Conservation (phyloP, 2,113 vertebrate species). For the Cinclus cinclus region DNA sequence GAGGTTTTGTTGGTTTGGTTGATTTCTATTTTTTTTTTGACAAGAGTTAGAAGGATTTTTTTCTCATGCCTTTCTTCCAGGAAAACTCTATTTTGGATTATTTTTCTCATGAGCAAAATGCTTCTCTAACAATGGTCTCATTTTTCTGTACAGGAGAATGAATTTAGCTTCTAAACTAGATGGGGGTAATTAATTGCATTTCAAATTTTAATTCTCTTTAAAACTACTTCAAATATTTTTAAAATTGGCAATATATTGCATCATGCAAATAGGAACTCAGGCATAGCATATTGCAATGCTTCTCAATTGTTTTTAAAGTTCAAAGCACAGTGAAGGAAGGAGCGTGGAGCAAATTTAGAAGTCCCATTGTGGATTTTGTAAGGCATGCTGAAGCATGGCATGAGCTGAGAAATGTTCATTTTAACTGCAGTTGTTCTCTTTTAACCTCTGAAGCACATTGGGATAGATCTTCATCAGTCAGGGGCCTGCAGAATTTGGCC, state of each 20-base stretch:
- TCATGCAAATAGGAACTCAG: background rate
- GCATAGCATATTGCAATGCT: background rate
- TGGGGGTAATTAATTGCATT: background rate
- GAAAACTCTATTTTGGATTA: background rate
- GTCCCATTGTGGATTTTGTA: background rate
- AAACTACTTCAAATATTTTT: background rate
- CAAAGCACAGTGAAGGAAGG: background rate
- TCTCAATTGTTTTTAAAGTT: background rate
- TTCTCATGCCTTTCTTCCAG: background rate
- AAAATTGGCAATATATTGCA: background rate
- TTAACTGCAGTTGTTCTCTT: background rate
- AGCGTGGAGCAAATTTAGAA: background rate
- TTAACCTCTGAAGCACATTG: background rate
- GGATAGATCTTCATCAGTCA: background rate
- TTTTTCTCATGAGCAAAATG: background rate
- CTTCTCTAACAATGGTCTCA: background rate
- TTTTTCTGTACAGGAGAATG: background rate
- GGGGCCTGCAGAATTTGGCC: background rate
- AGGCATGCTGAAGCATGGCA: background rate
- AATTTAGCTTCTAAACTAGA: background rate
- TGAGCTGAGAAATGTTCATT: background rate
- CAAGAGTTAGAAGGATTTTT: background rate
- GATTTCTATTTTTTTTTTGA: background rate
- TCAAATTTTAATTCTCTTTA: background rate
- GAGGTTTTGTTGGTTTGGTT: background rate